Percentiles rank a stretch among this genome's conserved stretches.
phyloP scores from a whole-genome alignment of 2,797 vertebrate genomes.

The Trichosurus vulpecula region DNA sequence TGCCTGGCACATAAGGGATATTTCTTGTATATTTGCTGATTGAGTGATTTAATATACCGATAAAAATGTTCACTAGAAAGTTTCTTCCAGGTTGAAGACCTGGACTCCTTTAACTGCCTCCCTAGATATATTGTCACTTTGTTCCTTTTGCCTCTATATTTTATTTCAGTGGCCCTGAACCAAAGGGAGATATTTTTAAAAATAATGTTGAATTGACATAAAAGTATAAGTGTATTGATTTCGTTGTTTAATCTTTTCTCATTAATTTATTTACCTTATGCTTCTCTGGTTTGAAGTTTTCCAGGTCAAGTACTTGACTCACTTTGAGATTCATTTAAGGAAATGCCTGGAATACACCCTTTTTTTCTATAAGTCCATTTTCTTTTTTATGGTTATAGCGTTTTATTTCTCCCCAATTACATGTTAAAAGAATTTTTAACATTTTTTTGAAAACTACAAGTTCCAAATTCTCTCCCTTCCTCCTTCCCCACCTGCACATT shows the following conservation, averaged over 20 bases:
- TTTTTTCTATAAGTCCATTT: not conserved
- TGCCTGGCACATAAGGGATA: too few relatives aligned
- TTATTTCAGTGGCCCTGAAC: not conserved
- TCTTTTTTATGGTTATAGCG: too few relatives aligned
- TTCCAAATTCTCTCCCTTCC: too few relatives aligned
- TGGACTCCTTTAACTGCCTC: not conserved
- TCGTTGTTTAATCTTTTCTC: not conserved
- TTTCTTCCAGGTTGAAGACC: too few relatives aligned
- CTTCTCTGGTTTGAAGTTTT: not conserved
- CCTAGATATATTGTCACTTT: not conserved
- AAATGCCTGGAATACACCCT: not conserved
- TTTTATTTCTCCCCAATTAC: not conserved
- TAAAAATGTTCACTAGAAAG: too few relatives aligned
- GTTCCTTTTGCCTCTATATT: not conserved
- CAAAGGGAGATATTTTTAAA: not conserved
- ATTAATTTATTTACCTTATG: not conserved
- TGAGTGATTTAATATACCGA: too few relatives aligned
- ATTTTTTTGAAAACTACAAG: too few relatives aligned
- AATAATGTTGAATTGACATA: not conserved
- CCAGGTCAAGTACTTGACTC: not conserved
- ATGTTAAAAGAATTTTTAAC: too few relatives aligned
- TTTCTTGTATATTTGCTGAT: too few relatives aligned
- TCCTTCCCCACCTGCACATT: too few relatives aligned
- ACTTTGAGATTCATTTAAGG: not conserved
- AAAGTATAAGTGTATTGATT: not conserved